Conservation (phyloP, 2,888 invertebrate species). For the Drosophila fulvimacula region DNA sequence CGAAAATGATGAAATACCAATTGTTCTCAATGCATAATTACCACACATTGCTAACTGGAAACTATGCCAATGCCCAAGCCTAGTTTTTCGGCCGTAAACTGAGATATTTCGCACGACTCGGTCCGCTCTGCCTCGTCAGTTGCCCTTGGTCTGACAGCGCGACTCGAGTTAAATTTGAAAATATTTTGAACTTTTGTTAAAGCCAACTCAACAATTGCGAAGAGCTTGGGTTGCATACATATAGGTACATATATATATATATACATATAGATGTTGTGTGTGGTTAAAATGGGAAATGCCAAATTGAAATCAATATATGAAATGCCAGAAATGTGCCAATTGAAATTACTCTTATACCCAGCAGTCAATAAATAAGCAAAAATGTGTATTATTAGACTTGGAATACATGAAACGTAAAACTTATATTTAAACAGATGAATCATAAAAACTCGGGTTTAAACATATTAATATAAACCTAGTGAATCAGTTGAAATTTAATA, state of each 20-base stretch:
- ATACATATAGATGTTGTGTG: background rate
- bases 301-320: conserved; percentile 40
- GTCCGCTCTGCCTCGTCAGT: conserved; percentile 17
- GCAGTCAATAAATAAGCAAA: background rate
- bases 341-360: conserved; percentile 12
- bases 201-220: conserved; percentile 44
- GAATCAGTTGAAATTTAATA: too few species aligned
- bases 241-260: background rate
- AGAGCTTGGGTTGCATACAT: conserved; percentile 2
- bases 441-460: too few species aligned
- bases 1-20: conserved; percentile 52
- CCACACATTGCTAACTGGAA: conserved; percentile 61
- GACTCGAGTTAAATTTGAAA: conserved; percentile 18
- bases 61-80: conserved; percentile 67
- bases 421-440: too few species aligned
- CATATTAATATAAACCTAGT: too few species aligned
- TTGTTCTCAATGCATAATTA: conserved; percentile 56
- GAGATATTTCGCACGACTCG: conserved; percentile 3
- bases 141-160: conserved; percentile 65
- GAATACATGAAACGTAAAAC: background rate
- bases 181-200: conserved; percentile 22
- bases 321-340: conserved; percentile 29
- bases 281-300: conserved; percentile 27
- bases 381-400: background rate
- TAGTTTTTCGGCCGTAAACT: conserved; percentile 23